phyloP scores from a whole-genome alignment of 2,888 invertebrate species.

The Synanthedon vespiformis region DNA sequence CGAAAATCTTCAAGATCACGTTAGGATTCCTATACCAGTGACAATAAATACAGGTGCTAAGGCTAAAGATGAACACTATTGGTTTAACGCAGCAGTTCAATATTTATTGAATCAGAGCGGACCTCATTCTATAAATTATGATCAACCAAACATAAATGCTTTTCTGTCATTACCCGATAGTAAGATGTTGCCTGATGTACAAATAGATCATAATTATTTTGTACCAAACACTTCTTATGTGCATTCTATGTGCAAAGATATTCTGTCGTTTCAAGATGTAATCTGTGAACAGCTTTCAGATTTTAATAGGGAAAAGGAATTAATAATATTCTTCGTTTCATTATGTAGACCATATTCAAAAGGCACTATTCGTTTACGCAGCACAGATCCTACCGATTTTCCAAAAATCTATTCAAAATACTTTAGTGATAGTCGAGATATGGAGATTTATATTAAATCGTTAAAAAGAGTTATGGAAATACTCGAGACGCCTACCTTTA shows the following conservation, averaged over 20 bases:
- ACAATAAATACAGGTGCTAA: slow-evolving; percentile 40
- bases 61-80: slow-evolving; percentile 32
- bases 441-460: slow-evolving; percentile 36
- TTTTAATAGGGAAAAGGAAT: slow-evolving; percentile 43
- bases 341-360: slow-evolving; percentile 48
- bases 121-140: slow-evolving; percentile 48
- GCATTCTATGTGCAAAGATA: slow-evolving; percentile 33
- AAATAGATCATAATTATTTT: slow-evolving; percentile 59
- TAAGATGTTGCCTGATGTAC: slow-evolving; percentile 45
- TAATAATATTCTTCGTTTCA: slow-evolving; percentile 47
- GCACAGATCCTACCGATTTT: slow-evolving; percentile 31
- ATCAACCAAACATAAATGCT: slow-evolving; percentile 56
- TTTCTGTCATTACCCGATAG: slow-evolving; percentile 41
- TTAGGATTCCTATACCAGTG: slow-evolving; percentile 50
- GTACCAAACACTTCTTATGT: slow-evolving; percentile 45
- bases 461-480: slow-evolving; percentile 43
- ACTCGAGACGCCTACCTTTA: slow-evolving; percentile 38
- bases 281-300: slow-evolving; percentile 46
- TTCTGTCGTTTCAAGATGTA: slow-evolving; percentile 34
- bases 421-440: slow-evolving; percentile 44
- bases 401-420: slow-evolving; percentile 52
- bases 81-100: slow-evolving; percentile 43
- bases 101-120: slow-evolving; percentile 51
- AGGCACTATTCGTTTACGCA: slow-evolving; percentile 39
- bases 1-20: slow-evolving; percentile 61